Conservation (phyloP, 1,140 invertebrate genomes). For the Scylla paramamosain region DNA sequence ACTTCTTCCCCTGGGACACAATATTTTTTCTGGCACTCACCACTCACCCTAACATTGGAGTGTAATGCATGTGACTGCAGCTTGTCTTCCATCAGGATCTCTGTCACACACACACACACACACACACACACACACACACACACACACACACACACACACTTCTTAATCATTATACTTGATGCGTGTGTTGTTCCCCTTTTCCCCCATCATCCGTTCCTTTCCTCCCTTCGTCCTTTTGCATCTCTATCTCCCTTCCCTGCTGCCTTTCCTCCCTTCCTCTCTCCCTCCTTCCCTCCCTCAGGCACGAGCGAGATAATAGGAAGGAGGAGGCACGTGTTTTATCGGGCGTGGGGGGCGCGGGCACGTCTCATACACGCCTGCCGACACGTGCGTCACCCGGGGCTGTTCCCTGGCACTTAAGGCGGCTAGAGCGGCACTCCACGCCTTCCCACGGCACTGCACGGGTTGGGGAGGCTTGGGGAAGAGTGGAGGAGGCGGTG, state of each 20-base stretch:
- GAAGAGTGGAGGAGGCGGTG: background rate
- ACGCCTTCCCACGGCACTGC: background rate
- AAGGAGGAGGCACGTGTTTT: background rate
- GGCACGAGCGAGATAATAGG: constrained; percentile 10
- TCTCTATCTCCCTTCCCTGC: background rate
- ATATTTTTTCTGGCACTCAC: too few relatives aligned
- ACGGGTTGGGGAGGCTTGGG: background rate
- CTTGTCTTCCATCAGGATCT: too few relatives aligned
- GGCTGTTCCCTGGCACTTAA: background rate
- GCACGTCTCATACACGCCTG: background rate
- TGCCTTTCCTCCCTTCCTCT: background rate
- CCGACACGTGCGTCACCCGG: background rate
- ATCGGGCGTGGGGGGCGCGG: background rate
- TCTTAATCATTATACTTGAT: background rate
- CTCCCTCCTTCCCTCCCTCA: background rate
- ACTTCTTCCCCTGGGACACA: too few relatives aligned
- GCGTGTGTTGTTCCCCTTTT: background rate
- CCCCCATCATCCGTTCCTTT: background rate
- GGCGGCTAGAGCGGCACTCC: background rate
- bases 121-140: constrained; percentile 10
- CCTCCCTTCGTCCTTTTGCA: background rate
- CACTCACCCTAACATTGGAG: too few relatives aligned
- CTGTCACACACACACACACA: background rate
- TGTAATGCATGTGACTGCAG: too few relatives aligned
- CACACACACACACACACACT: constrained; percentile 10